These are phyloP conservation scores for Melanargia galathea DNA, from an alignment of 2,888 invertebrate species.

Conservation along the genomic window DNA sequence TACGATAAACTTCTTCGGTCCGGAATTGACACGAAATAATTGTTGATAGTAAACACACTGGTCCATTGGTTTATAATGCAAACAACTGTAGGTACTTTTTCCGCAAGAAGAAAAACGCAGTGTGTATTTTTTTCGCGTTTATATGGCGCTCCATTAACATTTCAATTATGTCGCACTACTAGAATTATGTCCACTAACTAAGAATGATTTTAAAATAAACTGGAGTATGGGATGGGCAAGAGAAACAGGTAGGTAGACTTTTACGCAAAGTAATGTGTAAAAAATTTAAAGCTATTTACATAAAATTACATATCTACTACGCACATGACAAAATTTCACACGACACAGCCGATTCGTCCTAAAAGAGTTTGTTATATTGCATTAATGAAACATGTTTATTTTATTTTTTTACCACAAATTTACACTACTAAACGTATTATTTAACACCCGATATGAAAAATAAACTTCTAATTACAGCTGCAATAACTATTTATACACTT, in stretches of 20 bases:
- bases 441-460: constrained; percentile 82
- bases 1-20: background rate
- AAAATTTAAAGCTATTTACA: constrained; percentile 64
- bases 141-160: too few relatives aligned
- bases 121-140: too few relatives aligned
- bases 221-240: constrained; percentile 45
- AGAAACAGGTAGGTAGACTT: constrained; percentile 26
- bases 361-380: constrained; percentile 67
- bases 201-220: constrained; percentile 17
- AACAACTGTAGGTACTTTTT: too few relatives aligned
- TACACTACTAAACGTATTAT: constrained; percentile 80
- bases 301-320: constrained; percentile 59
- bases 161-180: too few relatives aligned
- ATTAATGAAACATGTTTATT: constrained; percentile 64
- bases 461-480: constrained; percentile 82
- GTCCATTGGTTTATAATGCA: constrained; percentile 3
- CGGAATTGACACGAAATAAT: constrained; percentile 1
- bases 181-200: background rate
- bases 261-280: constrained; percentile 8
- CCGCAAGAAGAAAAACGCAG: too few relatives aligned
- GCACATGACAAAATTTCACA: constrained; percentile 73
- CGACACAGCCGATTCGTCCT: constrained; percentile 82
- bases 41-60: constrained; percentile 16
- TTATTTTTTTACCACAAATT: constrained; percentile 57
- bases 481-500: constrained; percentile 82